Evolutionary conservation across 2,113 vertebrate species (phyloP).

Genomic region (Bettongia penicillata): DNA sequence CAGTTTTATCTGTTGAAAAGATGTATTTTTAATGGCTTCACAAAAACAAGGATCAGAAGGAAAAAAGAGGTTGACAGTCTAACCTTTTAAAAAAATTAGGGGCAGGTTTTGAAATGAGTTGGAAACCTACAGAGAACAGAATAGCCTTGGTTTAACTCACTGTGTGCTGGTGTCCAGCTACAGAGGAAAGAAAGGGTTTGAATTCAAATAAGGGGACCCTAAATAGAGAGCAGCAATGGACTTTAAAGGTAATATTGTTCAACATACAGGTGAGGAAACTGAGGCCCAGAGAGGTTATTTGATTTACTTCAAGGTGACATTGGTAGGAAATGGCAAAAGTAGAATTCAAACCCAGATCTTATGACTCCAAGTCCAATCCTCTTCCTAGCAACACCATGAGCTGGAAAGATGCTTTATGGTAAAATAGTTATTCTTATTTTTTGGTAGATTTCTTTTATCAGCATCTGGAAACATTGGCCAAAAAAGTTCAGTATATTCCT

Average conservation of each 20-base stretch:
- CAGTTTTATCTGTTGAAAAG: neutral
- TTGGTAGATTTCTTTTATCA: neutral
- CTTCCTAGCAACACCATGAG: neutral
- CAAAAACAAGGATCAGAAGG: neutral
- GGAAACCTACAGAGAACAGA: neutral
- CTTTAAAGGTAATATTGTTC: neutral
- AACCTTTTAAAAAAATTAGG: neutral
- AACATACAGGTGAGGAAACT: neutral
- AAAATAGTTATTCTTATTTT: neutral
- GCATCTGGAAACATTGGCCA: neutral
- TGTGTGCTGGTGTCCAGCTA: neutral
- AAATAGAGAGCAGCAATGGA: neutral
- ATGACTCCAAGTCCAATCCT: neutral
- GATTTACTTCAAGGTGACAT: neutral
- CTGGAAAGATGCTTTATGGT: neutral
- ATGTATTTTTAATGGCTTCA: neutral
- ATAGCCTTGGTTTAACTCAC: neutral
- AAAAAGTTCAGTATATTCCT: neutral
- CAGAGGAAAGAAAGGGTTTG: neutral
- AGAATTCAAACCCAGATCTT: neutral
- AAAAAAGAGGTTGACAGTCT: neutral
- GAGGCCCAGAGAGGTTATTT: neutral
- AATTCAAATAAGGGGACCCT: neutral
- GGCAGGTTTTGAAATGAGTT: neutral
- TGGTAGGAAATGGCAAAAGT: neutral